Conservation (phyloP, 2,797 vertebrate genomes). For the Esox lucius region DNA sequence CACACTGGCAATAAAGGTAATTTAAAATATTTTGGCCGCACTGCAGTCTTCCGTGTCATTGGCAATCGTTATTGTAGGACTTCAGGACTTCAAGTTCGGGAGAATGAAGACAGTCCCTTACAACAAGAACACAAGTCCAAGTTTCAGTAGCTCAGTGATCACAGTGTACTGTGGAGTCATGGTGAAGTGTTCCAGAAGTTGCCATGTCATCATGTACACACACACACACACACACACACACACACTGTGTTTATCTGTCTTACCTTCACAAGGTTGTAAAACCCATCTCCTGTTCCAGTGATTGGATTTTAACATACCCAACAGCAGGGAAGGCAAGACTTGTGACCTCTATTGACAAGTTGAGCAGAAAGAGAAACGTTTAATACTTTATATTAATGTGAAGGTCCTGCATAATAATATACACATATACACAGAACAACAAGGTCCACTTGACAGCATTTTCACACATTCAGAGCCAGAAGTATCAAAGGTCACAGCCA, state of each 20-base stretch:
- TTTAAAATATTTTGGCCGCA: conserved; percentile 41
- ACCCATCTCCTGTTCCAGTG: conserved; percentile 19
- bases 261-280: conserved; percentile 14
- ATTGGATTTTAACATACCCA: conserved; percentile 10
- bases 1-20: conserved; percentile 33
- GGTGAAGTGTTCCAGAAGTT: neutral
- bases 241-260: conserved; percentile 2
- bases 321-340: conserved; percentile 9
- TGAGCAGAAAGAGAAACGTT: conserved; percentile 27
- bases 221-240: too few relatives aligned
- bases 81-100: neutral
- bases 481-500: too few relatives aligned
- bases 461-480: conserved; percentile 3
- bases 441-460: conserved; percentile 29
- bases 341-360: conserved; percentile 41
- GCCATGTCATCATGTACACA: neutral
- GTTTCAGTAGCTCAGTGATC: neutral
- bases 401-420: conserved; percentile 13
- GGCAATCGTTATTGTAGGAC: conserved; percentile 13
- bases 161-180: neutral
- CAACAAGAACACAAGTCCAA: neutral
- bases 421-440: neutral
- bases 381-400: conserved; percentile 32
- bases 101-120: neutral
- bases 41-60: neutral